Percentiles rank a stretch among this genome's conserved stretches.
Evolutionary conservation across 2,797 vertebrate species (phyloP).

Genomic region (Chloroceryle amazona): DNA sequence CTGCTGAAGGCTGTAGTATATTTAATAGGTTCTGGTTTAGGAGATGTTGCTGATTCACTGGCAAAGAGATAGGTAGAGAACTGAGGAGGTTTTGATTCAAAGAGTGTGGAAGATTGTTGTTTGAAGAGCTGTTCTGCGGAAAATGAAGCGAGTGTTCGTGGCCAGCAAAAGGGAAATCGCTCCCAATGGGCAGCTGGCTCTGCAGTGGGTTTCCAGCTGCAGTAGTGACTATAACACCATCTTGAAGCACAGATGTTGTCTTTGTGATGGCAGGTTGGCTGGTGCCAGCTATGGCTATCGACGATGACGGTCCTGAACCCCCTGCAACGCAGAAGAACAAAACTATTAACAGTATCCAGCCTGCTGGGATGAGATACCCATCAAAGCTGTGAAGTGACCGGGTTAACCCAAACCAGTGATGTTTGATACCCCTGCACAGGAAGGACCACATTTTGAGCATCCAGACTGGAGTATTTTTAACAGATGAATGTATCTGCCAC

Average conservation of each 20-base stretch:
- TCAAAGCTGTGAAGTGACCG: rapidly evolving
- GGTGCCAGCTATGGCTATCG: constrained; percentile 84
- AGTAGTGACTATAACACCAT: constrained; percentile 86
- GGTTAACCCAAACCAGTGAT: rapidly evolving
- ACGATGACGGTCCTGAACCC: constrained; percentile 77
- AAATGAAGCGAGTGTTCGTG: constrained; percentile 85
- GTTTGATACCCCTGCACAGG: rapidly evolving
- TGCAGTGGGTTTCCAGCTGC: constrained; percentile 83
- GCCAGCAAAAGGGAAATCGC: constrained; percentile 82
- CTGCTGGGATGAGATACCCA: neutral
- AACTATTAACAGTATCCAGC: neutral
- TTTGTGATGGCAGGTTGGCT: constrained; percentile 86
- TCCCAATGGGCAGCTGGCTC: constrained; percentile 82
- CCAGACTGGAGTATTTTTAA: rapidly evolving
- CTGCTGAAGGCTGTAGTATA: constrained; percentile 86
- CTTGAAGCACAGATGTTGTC: constrained; percentile 86
- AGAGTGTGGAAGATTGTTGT: constrained; percentile 83
- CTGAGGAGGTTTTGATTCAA: constrained; percentile 86
- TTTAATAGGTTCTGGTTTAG: constrained; percentile 88
- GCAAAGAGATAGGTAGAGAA: constrained; percentile 85
- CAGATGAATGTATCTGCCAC: neutral
- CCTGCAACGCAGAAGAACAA: constrained; percentile 65
- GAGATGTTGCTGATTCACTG: constrained; percentile 88
- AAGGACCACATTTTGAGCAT: neutral
- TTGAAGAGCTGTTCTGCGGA: constrained; percentile 82